Percentiles rank a stretch among this genome's conserved stretches.
Evolutionary conservation across 2,888 invertebrate genomes (phyloP).

Genomic region (Tipula unca): DNA sequence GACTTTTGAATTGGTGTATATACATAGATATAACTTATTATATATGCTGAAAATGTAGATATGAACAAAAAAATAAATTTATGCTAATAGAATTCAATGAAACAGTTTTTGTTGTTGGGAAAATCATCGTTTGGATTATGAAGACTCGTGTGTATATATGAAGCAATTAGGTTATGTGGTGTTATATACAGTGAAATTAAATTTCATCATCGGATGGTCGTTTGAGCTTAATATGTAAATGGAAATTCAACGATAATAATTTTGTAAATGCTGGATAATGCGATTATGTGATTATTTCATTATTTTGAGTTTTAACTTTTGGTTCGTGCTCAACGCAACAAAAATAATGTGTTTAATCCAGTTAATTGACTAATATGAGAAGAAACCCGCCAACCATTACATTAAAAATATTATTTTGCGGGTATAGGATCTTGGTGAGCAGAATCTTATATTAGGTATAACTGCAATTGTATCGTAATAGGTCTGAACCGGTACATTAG

Average conservation of each 20-base stretch:
- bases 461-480: no score
- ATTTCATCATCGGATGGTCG: neutral
- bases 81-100: slow-evolving; percentile 1
- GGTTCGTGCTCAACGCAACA: no score
- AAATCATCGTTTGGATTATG: neutral
- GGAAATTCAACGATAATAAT: neutral
- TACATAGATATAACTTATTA: neutral
- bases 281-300: no score
- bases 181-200: neutral
- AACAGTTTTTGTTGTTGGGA: neutral
- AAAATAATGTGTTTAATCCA: no score
- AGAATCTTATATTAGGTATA: no score
- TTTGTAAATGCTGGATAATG: neutral
- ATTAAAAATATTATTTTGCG: no score
- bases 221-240: neutral
- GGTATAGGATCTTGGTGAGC: no score
- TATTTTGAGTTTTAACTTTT: no score
- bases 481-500: no score
- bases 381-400: no score
- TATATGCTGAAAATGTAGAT: neutral
- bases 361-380: no score
- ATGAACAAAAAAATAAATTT: neutral
- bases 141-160: neutral
- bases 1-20: neutral
- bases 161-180: neutral